Evolutionary conservation across 64 coral and sea anemone genomes (phyloP).

Genomic region (Actinia tenebrosa): DNA sequence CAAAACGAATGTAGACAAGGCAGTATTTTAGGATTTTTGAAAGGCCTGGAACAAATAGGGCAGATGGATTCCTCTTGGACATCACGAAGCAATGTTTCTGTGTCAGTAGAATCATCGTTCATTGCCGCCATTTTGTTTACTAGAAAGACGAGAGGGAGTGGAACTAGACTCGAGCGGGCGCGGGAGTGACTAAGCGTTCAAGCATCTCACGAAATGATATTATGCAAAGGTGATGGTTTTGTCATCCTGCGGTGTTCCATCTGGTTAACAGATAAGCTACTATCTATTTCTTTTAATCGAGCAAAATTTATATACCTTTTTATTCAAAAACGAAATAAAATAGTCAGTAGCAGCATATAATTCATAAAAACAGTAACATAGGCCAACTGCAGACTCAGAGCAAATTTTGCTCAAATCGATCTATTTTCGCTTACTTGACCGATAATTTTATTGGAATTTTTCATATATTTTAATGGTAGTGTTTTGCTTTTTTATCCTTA

Average conservation of each 20-base stretch:
- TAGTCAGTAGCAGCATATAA: neutral
- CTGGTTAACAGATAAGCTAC: neutral
- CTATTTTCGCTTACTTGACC: too few relatives aligned
- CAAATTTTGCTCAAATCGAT: too few relatives aligned
- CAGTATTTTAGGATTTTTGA: constrained; percentile 16
- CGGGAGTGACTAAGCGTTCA: neutral
- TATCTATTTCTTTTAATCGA: neutral
- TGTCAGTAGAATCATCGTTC: neutral
- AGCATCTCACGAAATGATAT: neutral
- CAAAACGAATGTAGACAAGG: constrained; percentile 20
- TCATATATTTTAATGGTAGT: too few relatives aligned
- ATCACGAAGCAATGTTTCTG: neutral
- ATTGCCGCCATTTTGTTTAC: constrained; percentile 29
- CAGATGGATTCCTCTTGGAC: neutral
- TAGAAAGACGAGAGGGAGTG: neutral
- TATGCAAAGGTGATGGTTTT: neutral
- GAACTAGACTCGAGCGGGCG: neutral
- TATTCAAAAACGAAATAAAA: neutral
- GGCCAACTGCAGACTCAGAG: too few relatives aligned
- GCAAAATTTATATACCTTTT: neutral
- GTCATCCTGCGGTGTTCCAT: neutral
- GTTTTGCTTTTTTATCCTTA: too few relatives aligned
- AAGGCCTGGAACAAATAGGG: constrained; percentile 12
- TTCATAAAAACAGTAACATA: too few relatives aligned
- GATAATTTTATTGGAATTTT: too few relatives aligned